Conservation (phyloP, 2,797 vertebrate species). For the Oreonectes daqikongensis region DNA sequence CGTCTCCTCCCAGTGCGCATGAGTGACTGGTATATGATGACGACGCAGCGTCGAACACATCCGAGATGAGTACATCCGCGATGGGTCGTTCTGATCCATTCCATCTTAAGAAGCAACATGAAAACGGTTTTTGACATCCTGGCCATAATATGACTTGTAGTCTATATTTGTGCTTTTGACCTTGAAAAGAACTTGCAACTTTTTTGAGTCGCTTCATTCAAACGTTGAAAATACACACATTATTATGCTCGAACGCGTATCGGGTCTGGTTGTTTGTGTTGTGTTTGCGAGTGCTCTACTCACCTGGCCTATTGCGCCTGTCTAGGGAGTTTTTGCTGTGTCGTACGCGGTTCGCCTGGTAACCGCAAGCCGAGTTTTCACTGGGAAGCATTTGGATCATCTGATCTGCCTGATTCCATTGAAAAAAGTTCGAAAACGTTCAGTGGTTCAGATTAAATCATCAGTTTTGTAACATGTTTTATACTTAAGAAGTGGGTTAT, state of each 20-base stretch:
- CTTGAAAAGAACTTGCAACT: too few relatives aligned
- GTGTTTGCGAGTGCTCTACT: conserved; percentile 54
- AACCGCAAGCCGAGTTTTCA: conserved; percentile 80
- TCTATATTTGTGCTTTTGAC: too few relatives aligned
- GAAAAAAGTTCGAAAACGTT: conserved; percentile 4
- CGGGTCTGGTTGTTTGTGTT: too few relatives aligned
- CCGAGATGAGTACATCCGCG: conserved; percentile 73
- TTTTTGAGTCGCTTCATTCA: too few relatives aligned
- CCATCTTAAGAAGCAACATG: conserved; percentile 67
- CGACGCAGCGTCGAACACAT: conserved; percentile 69
- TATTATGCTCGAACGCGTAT: too few relatives aligned
- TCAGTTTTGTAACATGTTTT: too few relatives aligned
- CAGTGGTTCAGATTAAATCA: too few relatives aligned
- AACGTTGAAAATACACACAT: too few relatives aligned
- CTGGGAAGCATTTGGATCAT: conserved; percentile 75
- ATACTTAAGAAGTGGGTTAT: too few relatives aligned
- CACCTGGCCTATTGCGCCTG: conserved; percentile 84
- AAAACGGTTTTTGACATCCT: not conserved
- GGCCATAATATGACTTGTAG: too few relatives aligned
- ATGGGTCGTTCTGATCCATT: conserved; percentile 78
- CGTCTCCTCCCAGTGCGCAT: conserved; percentile 73
- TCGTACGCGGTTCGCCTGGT: conserved; percentile 67
- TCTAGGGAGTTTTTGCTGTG: conserved; percentile 75
- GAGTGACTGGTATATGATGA: conserved; percentile 65
- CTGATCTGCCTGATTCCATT: conserved; percentile 80